Base-by-base conservation (phyloP, 1,140 invertebrate species). In the Lasioglossum baleicum region DNA sequence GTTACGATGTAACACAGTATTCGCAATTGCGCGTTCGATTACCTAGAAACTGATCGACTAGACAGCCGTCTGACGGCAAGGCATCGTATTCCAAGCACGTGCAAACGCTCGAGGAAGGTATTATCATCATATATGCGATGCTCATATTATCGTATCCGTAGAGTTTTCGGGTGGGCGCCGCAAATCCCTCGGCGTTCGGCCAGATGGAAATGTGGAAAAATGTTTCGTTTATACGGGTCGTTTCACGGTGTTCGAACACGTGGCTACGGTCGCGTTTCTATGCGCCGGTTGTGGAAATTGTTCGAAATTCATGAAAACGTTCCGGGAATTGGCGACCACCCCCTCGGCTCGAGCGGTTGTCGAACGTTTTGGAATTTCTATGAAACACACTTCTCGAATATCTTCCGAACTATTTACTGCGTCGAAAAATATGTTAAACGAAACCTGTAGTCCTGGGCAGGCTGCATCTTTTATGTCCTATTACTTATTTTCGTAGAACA, bases 51-150 rank as follows among this genome's bases (percentile, higher is more conserved):
- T 67, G 40, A 40, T 7, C 65, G 53, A 35, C 53, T 44, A 51
- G 56, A 71, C 44, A 17, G n/a, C 15, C 15, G 8, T 22, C 8
- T 15, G 31, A 2, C 26, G 7, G 42, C 13, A 7, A 35, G 7
- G 42, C 13, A 11, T 44, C 44, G 48, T 15, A 71, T 78, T 71
- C 31, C 26, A 4, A 13, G 2, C 66, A 70, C 58, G 67, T 17
- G 56, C 8, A n/a, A 78, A 64, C n/a, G 71, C 53, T 78, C 53
- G 48, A 17, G 7, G 4, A 67, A 75, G 53, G 53, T 68, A 76
- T 68, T 68, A 76, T 76, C 68, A 76, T 68, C 42, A 11, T 48
- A 48, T 48, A 48, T 53, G 42, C 17, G 75, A 44, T 70, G 40
- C 31, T 63, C 58, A 60, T 40, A 53, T 63, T 63, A 64, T 8